Evolutionary conservation across 30 jellyfish, hydroid and myxozoan genomes (phyloP).

Genomic region (Turritopsis rubra): DNA sequence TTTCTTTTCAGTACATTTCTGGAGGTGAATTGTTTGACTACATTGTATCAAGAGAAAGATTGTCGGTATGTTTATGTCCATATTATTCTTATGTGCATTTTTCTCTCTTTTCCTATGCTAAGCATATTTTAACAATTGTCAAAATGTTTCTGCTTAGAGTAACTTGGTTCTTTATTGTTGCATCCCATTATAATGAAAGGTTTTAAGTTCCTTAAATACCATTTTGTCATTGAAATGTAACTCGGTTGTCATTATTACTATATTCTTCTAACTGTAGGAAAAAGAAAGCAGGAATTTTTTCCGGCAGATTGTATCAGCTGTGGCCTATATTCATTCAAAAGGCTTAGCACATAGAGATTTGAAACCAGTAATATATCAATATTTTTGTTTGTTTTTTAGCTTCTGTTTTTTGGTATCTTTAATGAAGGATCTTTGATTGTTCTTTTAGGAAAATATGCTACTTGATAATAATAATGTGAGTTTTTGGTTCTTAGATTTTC

Average conservation of each 20-base stretch:
- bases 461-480: conserved; percentile 90
- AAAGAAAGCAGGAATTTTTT: conserved; percentile 83
- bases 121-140: too few species aligned
- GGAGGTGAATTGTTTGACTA: conserved; percentile 99
- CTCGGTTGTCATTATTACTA: too few species aligned
- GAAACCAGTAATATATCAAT: conserved; percentile 63
- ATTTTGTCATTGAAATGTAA: too few species aligned
- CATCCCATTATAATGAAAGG: too few species aligned
- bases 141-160: too few species aligned
- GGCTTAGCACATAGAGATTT: conserved; percentile 98
- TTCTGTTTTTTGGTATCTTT: not conserved
- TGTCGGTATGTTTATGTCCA: conserved; percentile 45
- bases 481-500: not conserved
- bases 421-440: not conserved
- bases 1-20: conserved; percentile 65
- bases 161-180: too few species aligned
- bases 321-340: conserved; percentile 88
- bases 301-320: conserved; percentile 95
- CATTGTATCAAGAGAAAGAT: conserved; percentile 73
- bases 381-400: not conserved
- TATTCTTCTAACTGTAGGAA: conserved; percentile 47
- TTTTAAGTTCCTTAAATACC: too few species aligned
- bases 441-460: conserved; percentile 86
- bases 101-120: not conserved
- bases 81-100: not conserved